Evolutionary conservation across 1,140 invertebrate genomes (phyloP).

Genomic region (Phocides pigmalion): DNA sequence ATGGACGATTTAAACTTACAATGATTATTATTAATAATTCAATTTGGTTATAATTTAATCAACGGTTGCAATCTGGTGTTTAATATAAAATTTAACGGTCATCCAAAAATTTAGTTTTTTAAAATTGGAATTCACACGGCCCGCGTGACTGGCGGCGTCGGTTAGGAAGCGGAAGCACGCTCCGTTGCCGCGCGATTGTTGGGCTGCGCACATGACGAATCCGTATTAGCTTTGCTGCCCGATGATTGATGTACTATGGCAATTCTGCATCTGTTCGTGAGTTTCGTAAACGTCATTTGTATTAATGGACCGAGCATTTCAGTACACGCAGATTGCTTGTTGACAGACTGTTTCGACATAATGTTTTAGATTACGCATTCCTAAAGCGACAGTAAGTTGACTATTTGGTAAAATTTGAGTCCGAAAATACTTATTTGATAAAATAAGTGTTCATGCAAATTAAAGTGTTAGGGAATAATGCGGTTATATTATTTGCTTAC

Average conservation of each 20-base stretch:
- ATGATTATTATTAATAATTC: too few species aligned
- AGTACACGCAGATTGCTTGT: constrained; percentile 13
- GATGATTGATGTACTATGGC: constrained; percentile 26
- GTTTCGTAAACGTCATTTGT: constrained; percentile 32
- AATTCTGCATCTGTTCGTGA: constrained; percentile 19
- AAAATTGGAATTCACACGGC: constrained; percentile 46
- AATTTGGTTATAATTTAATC: too few species aligned
- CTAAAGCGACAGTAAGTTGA: neutral
- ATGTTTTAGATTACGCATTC: neutral
- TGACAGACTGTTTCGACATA: constrained; percentile 12
- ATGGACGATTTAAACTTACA: too few species aligned
- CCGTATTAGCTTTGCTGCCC: constrained; percentile 25
- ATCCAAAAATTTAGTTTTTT: constrained; percentile 6
- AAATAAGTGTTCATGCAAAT: neutral
- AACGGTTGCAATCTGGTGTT: too few species aligned
- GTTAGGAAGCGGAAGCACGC: constrained; percentile 65
- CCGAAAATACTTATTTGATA: neutral
- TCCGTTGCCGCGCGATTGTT: constrained; percentile 53
- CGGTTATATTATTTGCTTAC: too few species aligned
- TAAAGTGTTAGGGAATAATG: too few species aligned
- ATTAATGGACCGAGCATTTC: constrained; percentile 15
- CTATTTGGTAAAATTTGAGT: neutral
- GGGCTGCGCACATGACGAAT: constrained; percentile 38
- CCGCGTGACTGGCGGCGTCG: constrained; percentile 33
- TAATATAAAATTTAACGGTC: constrained; percentile 16